Conservation (phyloP, 1,140 invertebrate species). For the Battus philenor region DNA sequence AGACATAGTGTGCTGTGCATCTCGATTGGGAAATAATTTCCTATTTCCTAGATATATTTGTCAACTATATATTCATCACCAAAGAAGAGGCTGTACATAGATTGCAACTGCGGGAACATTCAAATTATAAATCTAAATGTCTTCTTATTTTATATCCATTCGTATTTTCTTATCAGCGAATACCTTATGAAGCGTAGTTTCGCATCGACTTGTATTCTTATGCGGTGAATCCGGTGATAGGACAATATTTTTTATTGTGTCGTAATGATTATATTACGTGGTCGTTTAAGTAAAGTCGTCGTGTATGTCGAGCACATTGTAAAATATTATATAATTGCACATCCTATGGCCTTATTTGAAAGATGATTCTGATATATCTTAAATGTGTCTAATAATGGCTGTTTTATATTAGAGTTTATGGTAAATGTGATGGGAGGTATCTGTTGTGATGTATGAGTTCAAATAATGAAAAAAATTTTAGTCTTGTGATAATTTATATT, state of each 20-base stretch:
- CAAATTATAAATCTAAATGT: slow-evolving; percentile 16
- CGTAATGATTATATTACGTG: slow-evolving; percentile 42
- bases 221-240: slow-evolving; percentile 36
- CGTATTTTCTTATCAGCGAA: slow-evolving; percentile 50
- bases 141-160: slow-evolving; percentile 18
- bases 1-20: slow-evolving; percentile 48
- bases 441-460: slow-evolving; percentile 72
- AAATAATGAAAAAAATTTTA: slow-evolving; percentile 64
- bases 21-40: slow-evolving; percentile 32
- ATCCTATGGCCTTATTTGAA: slow-evolving; percentile 65
- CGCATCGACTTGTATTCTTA: slow-evolving; percentile 4
- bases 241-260: slow-evolving; percentile 56
- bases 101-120: slow-evolving; percentile 27
- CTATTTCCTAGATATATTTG: slow-evolving; percentile 39
- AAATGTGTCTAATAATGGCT: slow-evolving; percentile 43
- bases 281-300: slow-evolving; percentile 29
- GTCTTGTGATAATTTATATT: slow-evolving; percentile 71
- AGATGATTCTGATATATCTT: slow-evolving; percentile 38
- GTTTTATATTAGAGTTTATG: slow-evolving; percentile 62
- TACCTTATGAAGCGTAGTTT: slow-evolving; percentile 32
- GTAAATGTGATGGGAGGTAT: slow-evolving; percentile 46
- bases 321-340: slow-evolving; percentile 35
- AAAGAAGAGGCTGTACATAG: slow-evolving; percentile 65
- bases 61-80: slow-evolving; percentile 53
- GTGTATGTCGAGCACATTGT: slow-evolving; percentile 34